Evolutionary conservation across 2,888 invertebrate species (phyloP), one percentile per base, ranked within the genome.

Genomic region (Microctonus aethiopoides): DNA sequence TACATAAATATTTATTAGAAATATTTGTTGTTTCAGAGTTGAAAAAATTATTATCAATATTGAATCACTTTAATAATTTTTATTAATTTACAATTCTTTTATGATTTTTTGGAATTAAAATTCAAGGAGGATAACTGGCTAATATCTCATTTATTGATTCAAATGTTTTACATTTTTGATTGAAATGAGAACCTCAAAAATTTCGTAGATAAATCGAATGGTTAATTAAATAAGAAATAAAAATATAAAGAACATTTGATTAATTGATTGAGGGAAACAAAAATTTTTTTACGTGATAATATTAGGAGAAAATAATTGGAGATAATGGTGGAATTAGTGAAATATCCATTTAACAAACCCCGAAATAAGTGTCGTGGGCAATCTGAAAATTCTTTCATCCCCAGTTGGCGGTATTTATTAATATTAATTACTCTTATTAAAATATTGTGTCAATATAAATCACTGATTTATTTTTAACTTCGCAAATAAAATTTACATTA

Each of bases 241-340:
- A 61, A 41, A 0, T 29, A 22, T 36, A 11, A 13, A 39, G 6
- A 22, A 39, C 7, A 13, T 39, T 39, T 24, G 39, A 61, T 39
- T 6, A 24, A 52, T 64, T 54, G 2, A 22, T 32, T 34, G 32
- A 20, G n/a, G 7, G 22, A 6, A 54, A 54, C 11, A 24, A 46
- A 36, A 60, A 16, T 5, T 26, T 41, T 52, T 22, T 16, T n/a
- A 5, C 10, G 20, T 52, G 9, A 16, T 16, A 16, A 16, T 9
- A 46, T 6, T 46, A 13, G 9, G 2, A 9, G 9, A 34, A 57
- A 16, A 34, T 29, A 4, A 1, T 16, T 9, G n/a, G 4, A 70
- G 68, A 72, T 61, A n/a, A 75, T 73, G 73, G 68, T 72, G 46
- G 70, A 65, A 63, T 68, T 73, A 52, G 66, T 75, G 41, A 71